These are phyloP conservation scores for Junco hyemalis DNA, from an alignment of 2,113 vertebrate genomes.

Conservation along the genomic window DNA sequence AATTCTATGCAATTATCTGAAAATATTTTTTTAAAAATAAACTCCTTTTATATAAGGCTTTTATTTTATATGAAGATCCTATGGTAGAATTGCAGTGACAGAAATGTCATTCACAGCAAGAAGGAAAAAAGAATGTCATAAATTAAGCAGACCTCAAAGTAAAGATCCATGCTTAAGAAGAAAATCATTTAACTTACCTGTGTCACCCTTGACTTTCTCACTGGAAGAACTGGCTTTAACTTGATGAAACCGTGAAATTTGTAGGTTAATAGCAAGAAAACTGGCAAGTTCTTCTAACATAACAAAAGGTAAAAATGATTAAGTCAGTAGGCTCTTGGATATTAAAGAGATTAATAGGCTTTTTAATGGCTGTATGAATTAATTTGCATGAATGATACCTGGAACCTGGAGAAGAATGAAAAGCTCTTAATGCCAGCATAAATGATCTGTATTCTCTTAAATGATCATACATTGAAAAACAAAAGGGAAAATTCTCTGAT, in stretches of 20 bases:
- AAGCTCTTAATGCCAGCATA: conserved; percentile 13
- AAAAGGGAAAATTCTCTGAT: conserved; percentile 41
- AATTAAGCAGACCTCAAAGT: background rate
- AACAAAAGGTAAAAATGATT: conserved; percentile 42
- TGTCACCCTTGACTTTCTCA: background rate
- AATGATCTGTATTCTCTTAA: conserved; percentile 45
- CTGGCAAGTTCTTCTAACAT: background rate
- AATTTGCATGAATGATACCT: conserved; percentile 54
- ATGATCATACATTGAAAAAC: conserved; percentile 44
- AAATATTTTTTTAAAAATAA: background rate
- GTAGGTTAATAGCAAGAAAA: conserved; percentile 29
- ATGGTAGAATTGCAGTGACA: background rate
- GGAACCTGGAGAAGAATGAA: conserved; percentile 21
- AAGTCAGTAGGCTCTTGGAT: conserved; percentile 1
- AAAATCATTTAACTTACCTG: background rate
- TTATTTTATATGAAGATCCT: background rate
- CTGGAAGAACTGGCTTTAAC: conserved; percentile 2
- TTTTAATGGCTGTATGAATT: conserved; percentile 34
- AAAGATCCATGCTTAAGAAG: conserved; percentile 11
- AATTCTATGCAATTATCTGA: background rate
- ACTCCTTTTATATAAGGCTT: background rate
- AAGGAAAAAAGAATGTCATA: background rate
- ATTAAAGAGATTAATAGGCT: conserved; percentile 51
- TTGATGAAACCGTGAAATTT: background rate
- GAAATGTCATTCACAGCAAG: background rate